Base-by-base conservation (phyloP, 2,797 vertebrate genomes). In the Emydoidea blandingii region DNA sequence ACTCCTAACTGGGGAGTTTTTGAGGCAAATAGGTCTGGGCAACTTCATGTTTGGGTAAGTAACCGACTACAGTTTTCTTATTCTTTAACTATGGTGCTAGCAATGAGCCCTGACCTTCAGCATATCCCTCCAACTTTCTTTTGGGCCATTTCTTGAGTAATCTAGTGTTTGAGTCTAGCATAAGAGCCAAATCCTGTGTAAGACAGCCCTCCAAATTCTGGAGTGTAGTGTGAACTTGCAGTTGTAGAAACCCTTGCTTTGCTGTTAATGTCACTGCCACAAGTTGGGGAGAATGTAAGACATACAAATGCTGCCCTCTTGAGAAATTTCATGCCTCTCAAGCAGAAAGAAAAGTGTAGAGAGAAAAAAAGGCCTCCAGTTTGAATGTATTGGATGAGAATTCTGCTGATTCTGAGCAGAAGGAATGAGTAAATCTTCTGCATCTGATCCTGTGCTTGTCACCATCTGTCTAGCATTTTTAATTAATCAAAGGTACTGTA, bases 401-500 rank as follows among this genome's bases (percentile, higher is more conserved):
- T 80, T 89, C 82, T 78, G 34, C 25, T 62, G 18, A n/a, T 79
- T 29, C 76, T 4, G 7, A 49, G 44, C 27, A 53, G 80, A 53
- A 47, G 34, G 72, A 41, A 18, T 44, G 47, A 44, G 19, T 15
- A 34, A 62, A 88, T 81, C 56, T 74, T 84, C 19, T 25, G 80
- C 54, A 34, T 50, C 79, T 59, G 41, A 44, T 6, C 44, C 85
- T 47, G 3, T 37, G 8, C 54, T 29, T 85, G 25, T 14, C 37
- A 74, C 68, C 15, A 3, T 54, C 86, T 83, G 50, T 79, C 85
- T 90, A 78, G 49, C 59, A 2, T 89, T 68, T 80, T 87, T 68
- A 87, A 79, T 90, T 90, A 90, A 83, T 19, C 21, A 27, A 53
- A 53, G 78, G 27, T 80, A 44, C 72, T 34, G 50, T 31, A 87